Evolutionary conservation across 1,140 invertebrate genomes (phyloP).

Genomic region (Brachionus paranguensis): DNA sequence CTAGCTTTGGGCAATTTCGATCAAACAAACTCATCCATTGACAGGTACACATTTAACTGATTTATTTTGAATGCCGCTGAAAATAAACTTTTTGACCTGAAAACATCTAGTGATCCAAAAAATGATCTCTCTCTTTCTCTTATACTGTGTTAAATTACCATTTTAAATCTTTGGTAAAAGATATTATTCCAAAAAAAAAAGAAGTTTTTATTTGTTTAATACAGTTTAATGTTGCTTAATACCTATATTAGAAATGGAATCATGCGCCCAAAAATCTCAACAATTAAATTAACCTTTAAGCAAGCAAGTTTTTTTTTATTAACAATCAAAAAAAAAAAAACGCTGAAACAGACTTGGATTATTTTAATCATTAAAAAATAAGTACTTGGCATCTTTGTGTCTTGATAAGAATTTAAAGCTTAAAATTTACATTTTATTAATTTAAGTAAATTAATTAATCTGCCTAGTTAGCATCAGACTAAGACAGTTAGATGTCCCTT

Average conservation of each 20-base stretch:
- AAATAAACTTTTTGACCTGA: background rate
- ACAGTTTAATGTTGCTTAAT: background rate
- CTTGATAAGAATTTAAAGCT: background rate
- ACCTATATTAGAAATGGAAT: background rate
- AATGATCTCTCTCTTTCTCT: background rate
- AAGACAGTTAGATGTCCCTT: background rate
- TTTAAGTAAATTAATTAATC: too few relatives aligned
- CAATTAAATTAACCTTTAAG: conserved; percentile 1
- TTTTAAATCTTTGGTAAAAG: background rate
- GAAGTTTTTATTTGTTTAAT: background rate
- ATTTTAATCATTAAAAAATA: background rate
- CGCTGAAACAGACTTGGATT: background rate
- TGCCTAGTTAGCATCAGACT: too few relatives aligned
- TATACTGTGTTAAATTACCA: background rate
- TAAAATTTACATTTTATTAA: background rate
- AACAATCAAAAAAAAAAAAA: background rate
- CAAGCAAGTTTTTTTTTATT: background rate
- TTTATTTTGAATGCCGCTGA: background rate
- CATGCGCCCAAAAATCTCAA: background rate
- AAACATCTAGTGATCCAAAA: background rate
- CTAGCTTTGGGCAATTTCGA: background rate
- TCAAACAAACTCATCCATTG: background rate
- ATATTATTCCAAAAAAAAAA: background rate
- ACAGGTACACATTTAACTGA: background rate
- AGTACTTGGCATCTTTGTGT: background rate